Conservation (phyloP, 2,888 invertebrate species). For the Drosophila villosipedis region DNA sequence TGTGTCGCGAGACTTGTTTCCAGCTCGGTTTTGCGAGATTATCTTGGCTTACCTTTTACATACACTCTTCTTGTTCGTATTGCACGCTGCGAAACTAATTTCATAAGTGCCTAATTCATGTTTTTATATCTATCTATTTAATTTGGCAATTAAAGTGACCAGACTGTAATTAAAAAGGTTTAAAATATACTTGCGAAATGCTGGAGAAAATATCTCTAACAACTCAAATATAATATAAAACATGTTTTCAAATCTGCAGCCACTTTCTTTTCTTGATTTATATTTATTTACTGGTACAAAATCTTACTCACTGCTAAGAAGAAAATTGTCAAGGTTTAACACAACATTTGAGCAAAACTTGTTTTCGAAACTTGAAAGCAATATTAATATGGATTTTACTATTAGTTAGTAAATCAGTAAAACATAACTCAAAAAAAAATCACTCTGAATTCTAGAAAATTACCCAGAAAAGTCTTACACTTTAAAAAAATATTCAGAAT, state of each 20-base stretch:
- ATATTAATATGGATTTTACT: background rate
- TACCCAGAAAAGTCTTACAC: background rate
- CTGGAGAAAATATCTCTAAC: background rate
- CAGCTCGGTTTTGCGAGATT: background rate
- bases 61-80: background rate
- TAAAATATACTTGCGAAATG: background rate
- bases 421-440: background rate
- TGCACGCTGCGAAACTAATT: background rate
- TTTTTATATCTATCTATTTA: background rate
- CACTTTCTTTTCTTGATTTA: background rate
- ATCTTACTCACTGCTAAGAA: background rate
- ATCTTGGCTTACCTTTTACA: background rate
- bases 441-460: background rate
- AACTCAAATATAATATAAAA: background rate
- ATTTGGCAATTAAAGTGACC: background rate
- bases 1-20: background rate
- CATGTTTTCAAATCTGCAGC: background rate
- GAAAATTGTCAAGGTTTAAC: background rate
- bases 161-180: background rate
- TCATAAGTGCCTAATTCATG: background rate
- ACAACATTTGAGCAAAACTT: background rate
- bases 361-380: background rate
- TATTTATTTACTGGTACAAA: background rate
- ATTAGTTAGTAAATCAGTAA: background rate
- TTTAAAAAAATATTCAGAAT: background rate